phyloP scores from a whole-genome alignment of 2,888 invertebrate genomes.

The Lottia scabra region DNA sequence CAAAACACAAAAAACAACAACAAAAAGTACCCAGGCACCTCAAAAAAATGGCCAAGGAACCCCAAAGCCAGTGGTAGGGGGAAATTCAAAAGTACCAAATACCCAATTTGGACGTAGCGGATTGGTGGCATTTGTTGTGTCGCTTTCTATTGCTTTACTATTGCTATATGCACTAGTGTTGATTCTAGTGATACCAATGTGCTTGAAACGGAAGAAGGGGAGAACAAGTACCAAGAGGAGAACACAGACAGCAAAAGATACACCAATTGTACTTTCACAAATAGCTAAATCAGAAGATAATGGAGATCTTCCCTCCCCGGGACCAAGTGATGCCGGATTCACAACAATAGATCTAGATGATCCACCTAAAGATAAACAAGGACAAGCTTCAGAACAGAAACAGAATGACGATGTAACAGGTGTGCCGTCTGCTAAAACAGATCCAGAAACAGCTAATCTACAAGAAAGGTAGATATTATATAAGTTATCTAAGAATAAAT shows the following conservation, averaged over 20 bases:
- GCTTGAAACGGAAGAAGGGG: constrained; percentile 6
- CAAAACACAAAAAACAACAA: too few relatives aligned
- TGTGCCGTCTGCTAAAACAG: too few relatives aligned
- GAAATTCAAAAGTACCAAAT: not conserved
- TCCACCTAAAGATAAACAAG: not conserved
- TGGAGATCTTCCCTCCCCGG: not conserved
- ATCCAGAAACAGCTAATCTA: too few relatives aligned
- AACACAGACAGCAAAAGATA: not conserved
- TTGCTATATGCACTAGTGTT: constrained; percentile 28
- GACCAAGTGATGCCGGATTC: constrained; percentile 4
- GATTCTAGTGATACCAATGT: constrained; percentile 28
- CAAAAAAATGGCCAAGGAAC: not conserved
- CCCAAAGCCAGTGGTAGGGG: not conserved
- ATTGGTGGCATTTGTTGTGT: constrained; percentile 26
- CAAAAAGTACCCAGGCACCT: too few relatives aligned
- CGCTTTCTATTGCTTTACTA: constrained; percentile 25
- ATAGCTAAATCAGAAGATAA: not conserved
- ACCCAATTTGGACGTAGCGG: constrained; percentile 30
- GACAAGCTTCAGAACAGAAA: too few relatives aligned
- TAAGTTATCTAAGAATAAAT: too few relatives aligned
- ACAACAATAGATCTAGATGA: constrained; percentile 15
- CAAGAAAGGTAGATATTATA: too few relatives aligned
- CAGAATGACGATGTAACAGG: too few relatives aligned
- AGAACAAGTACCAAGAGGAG: not conserved
- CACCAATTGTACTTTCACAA: not conserved